Evolutionary conservation across 2,113 vertebrate genomes (phyloP).

Genomic region (Amblyopsis rosae): DNA sequence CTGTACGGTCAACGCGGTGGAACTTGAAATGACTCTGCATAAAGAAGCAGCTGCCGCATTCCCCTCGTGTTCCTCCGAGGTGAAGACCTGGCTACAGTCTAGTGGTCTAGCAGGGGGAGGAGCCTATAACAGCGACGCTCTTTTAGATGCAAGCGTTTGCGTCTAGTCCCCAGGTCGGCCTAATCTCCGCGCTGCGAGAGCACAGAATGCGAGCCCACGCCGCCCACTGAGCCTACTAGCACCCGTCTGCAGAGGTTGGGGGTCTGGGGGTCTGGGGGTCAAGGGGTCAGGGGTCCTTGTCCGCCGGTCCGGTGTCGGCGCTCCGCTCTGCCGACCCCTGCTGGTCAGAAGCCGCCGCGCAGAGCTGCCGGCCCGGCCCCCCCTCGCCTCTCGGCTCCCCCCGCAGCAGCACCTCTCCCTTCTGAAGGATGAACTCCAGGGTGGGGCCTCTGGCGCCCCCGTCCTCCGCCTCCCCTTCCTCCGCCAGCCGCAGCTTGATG

Average conservation of each 20-base stretch:
- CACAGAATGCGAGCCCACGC: neutral
- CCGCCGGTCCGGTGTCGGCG: constrained; percentile 24
- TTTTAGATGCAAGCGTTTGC: constrained; percentile 5
- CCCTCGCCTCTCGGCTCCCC: constrained; percentile 10
- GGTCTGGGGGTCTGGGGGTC: constrained; percentile 36
- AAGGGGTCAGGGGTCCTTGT: constrained; percentile 39
- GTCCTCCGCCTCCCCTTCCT: constrained; percentile 61
- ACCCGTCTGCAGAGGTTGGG: constrained; percentile 44
- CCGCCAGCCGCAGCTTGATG: constrained; percentile 74
- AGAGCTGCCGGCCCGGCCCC: constrained; percentile 4
- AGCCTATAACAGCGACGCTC: constrained; percentile 26
- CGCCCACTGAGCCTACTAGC: constrained; percentile 16
- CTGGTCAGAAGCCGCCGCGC: constrained; percentile 19
- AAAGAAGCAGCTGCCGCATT: constrained; percentile 24
- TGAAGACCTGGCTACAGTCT: constrained; percentile 15
- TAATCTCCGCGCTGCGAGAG: neutral
- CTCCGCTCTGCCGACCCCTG: constrained; percentile 11
- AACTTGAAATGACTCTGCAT: constrained; percentile 12
- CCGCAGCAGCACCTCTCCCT: constrained; percentile 43
- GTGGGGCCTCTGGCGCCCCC: constrained; percentile 44
- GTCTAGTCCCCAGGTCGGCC: neutral
- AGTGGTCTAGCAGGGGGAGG: constrained; percentile 2
- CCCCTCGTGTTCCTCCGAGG: constrained; percentile 9
- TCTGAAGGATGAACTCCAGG: constrained; percentile 71
- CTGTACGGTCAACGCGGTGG: too few species aligned